A percentile compares a stretch with the other conserved stretches of the same genome.
Evolutionary conservation across 2,888 invertebrate species (phyloP).

Genomic region (Caenorhabditis doughertyi): DNA sequence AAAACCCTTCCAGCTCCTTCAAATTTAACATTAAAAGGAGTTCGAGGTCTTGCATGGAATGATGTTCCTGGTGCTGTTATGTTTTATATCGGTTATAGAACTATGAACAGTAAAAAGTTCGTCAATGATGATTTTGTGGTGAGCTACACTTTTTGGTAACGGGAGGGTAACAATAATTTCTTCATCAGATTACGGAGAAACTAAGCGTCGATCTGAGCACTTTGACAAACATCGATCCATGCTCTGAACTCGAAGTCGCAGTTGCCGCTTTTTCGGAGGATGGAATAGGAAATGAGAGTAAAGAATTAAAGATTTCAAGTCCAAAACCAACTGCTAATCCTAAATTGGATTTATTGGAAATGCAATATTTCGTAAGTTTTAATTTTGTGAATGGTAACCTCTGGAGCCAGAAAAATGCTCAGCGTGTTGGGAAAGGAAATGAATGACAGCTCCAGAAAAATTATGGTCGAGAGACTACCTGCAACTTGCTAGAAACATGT

Average conservation of each 20-base stretch:
- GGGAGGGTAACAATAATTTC: conserved; percentile 1
- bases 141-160: neutral
- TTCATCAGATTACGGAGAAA: conserved; percentile 35
- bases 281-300: conserved; percentile 50
- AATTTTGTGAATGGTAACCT: neutral
- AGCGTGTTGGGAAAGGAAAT: no score
- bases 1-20: conserved; percentile 35
- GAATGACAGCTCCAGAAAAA: no score
- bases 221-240: conserved; percentile 39
- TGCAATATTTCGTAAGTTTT: conserved; percentile 43
- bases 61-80: conserved; percentile 63
- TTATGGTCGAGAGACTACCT: no score
- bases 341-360: conserved; percentile 40
- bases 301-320: conserved; percentile 37
- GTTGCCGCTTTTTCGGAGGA: conserved; percentile 51
- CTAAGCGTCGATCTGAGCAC: conserved; percentile 25
- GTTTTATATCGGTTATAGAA: conserved; percentile 53
- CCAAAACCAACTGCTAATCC: conserved; percentile 58
- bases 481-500: no score
- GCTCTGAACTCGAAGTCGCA: conserved; percentile 43
- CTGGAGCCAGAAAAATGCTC: no score
- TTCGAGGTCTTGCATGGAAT: conserved; percentile 56
- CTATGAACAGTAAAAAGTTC: conserved; percentile 22
- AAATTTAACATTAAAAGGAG: conserved; percentile 33
- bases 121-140: conserved; percentile 38